Evolutionary conservation across 2,113 vertebrate genomes (phyloP).

Genomic region (Sardina pilchardus): DNA sequence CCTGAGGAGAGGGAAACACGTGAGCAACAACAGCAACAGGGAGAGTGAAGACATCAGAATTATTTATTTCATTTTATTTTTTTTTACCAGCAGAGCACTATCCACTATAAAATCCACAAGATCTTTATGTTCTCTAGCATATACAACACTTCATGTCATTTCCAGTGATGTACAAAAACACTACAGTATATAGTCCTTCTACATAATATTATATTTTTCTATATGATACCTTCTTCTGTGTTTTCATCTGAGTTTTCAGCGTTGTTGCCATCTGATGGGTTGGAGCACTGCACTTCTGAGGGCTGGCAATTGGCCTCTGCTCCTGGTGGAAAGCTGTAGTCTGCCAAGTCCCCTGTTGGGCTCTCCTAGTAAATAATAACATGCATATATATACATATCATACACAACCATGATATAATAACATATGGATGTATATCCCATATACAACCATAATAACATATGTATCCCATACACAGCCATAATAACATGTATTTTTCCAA

Average conservation of each 20-base stretch:
- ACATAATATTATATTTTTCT: no score
- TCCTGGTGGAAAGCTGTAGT: conserved; percentile 75
- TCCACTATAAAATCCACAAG: not conserved
- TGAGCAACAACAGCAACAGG: not conserved
- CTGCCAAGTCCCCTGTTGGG: conserved; percentile 86
- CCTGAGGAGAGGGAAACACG: conserved; percentile 59
- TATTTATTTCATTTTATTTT: not conserved
- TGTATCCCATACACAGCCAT: no score
- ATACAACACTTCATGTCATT: not conserved
- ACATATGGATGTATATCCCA: no score
- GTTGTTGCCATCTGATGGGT: conserved; percentile 37
- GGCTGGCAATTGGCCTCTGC: conserved; percentile 60
- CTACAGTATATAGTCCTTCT: conserved; percentile 21
- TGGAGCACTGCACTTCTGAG: conserved; percentile 47
- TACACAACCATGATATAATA: no score
- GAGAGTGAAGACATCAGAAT: not conserved
- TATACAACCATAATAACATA: no score
- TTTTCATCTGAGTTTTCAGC: conserved; percentile 57
- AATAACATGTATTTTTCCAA: no score
- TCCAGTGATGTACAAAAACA: not conserved
- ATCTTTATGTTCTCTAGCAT: not conserved
- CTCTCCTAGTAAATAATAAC: conserved; percentile 78
- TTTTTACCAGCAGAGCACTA: not conserved
- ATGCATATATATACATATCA: not conserved
- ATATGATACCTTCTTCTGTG: conserved; percentile 77